Conservation (phyloP, 2,113 vertebrate species). For the Litocranius walleri region DNA sequence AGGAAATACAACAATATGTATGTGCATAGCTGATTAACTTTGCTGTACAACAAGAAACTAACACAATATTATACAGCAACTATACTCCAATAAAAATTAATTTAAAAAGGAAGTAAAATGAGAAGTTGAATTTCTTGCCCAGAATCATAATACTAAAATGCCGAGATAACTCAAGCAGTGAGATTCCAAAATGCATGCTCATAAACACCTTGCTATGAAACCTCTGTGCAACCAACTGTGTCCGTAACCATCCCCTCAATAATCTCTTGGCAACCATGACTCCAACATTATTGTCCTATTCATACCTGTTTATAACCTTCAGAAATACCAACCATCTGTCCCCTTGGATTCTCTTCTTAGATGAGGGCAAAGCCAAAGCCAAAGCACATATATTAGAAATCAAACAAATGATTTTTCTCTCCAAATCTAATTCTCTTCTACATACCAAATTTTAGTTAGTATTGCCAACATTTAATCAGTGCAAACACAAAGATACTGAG, state of each 20-base stretch:
- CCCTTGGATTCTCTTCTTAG: not conserved
- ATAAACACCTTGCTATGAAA: not conserved
- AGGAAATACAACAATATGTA: not conserved
- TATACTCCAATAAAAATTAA: not conserved
- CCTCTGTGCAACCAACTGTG: not conserved
- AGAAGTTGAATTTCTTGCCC: not conserved
- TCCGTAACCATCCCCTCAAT: not conserved
- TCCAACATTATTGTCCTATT: no score
- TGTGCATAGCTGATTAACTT: not conserved
- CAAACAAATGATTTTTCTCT: not conserved
- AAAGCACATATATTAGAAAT: not conserved
- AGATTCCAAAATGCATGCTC: not conserved
- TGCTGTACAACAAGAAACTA: not conserved
- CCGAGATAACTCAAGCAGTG: not conserved
- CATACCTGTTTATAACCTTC: not conserved
- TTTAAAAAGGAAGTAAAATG: not conserved
- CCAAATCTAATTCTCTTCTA: not conserved
- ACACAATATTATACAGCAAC: not conserved
- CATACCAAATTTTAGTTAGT: not conserved
- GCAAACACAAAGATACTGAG: not conserved
- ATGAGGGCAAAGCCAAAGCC: not conserved
- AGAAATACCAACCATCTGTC: not conserved
- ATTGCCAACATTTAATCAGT: not conserved
- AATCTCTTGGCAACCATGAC: not conserved
- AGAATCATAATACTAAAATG: not conserved